Evolutionary conservation across 2,113 vertebrate genomes (phyloP), one percentile per base, ranked within the genome.

Genomic region (Varanus komodoensis): DNA sequence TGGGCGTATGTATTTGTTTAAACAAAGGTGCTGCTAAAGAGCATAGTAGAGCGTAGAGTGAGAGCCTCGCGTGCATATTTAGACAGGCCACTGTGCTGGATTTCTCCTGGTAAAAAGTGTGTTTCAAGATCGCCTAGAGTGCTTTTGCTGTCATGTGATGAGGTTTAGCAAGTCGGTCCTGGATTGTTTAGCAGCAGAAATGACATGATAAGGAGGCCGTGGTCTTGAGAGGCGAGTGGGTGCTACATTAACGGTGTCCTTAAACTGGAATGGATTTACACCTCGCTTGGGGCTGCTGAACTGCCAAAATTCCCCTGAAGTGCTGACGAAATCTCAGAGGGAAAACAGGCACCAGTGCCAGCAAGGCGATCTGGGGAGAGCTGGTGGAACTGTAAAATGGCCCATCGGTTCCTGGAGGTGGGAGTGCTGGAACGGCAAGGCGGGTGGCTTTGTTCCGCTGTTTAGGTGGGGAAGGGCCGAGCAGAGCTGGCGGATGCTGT

Each of bases 51-150:
- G 84, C 68, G 75, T 91, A 91, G 88, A 88, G 91, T 80, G 87
- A 79, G 38, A 69, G 64, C 25, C 3, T 25, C 27, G 38, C 44
- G 25, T 44, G 21, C 21, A 44, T 29, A 14, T 69, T 32, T 9
- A 29, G 48, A 67, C 89, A 89, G 0, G 0, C 92, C 88, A 92
- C 94, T 89, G 87, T 73, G 84, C 0, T 2, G 86, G 87, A 93
- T 94, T 93, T 94, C 92, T 95, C 94, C 91, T 32, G 93, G 93
- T 69, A 95, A 90, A 95, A 96, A 94, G 93, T 92, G 93, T 92
- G 93, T 92, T 3, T 78, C 7, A 90, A 94, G 91, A 94, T 94
- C 93, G 95, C 93, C 95, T 52, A 92, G 86, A 94, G 93, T 93
- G 86, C 19, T 92, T 95, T 17, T 87, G 93, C 71, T 48, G 21